These are phyloP conservation scores for Circaetus gallicus DNA, from an alignment of 2,113 vertebrate genomes.

Conservation along the genomic window DNA sequence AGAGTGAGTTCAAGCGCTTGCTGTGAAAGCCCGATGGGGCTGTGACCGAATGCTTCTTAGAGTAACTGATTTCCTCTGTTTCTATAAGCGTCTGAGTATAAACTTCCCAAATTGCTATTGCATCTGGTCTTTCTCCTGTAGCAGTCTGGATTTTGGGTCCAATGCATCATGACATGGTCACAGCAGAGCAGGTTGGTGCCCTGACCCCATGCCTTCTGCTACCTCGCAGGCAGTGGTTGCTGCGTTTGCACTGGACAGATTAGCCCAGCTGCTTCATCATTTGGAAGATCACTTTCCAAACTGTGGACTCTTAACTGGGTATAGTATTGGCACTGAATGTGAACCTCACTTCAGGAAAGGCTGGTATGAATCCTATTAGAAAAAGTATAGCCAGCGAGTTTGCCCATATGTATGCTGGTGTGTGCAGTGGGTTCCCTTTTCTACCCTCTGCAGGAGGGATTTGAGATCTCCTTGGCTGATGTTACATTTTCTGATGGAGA, in stretches of 20 bases:
- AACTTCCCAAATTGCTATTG: not conserved
- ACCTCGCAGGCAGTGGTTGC: accelerated
- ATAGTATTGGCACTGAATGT: not conserved
- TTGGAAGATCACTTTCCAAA: not conserved
- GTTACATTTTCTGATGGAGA: slow-evolving; percentile 4
- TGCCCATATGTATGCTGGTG: not conserved
- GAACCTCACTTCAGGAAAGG: not conserved
- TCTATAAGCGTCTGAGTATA: accelerated
- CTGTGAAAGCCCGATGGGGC: accelerated
- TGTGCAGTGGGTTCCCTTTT: not conserved
- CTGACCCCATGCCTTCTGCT: not conserved
- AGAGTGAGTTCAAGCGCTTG: accelerated
- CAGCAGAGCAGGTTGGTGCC: not conserved
- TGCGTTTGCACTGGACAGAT: not conserved
- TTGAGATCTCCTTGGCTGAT: not conserved
- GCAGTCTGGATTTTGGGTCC: not conserved
- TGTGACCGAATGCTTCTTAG: not conserved
- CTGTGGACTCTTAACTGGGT: not conserved
- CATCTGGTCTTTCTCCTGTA: not conserved
- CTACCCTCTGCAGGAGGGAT: not conserved
- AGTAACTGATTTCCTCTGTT: not conserved
- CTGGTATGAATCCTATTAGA: not conserved
- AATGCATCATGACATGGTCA: accelerated
- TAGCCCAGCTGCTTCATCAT: not conserved
- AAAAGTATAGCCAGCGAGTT: not conserved